Evolutionary conservation across 1,140 invertebrate genomes (phyloP), one percentile per base, ranked within the genome.

Genomic region (Brachionus plicatilis): DNA sequence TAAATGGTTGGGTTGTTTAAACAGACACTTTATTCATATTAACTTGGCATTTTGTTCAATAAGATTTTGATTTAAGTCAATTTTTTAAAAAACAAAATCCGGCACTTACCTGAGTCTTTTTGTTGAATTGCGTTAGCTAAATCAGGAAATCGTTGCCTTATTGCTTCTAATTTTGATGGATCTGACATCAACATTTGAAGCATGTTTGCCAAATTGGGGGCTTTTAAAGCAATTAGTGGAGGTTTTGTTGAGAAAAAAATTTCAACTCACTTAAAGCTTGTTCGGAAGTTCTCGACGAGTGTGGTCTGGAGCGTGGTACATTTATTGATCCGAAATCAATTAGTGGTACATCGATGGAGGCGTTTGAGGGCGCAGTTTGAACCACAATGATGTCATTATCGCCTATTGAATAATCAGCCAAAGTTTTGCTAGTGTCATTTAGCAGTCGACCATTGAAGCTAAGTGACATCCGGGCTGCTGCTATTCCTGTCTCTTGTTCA

Each of bases 341-440:
- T 20, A 65, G 53, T 4, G 79, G 79, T 27, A 82, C 20, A 45
- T 82, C n/a, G 29, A 50, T 45, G 20, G 76, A n/a, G 24, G 75
- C 8, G 11, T 20, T 37, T 20, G 75, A 14, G 2, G n/a, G 17
- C 0, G 1, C 24, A 47, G 50, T 14, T 37, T 82, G 79, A 45
- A 82, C 79, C 17, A 82, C 65, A 68, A 82, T 60, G 29, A 82
- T 82, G 60, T 82, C 79, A 68, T 82, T 82, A 37, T 82, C 79
- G 1, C 7, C 17, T 12, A 82, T 47, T 9, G 53, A 43, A 68
- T 65, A 82, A 9, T 17, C 12, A 3, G 20, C 33, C 43, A 82
- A 27, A 45, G 33, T 65, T 41, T 68, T 68, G 11, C n/a, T 43
- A 3, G 33, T 17, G 11, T 82, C 79, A 47, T 9, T 82, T 4